Evolutionary conservation across 2,113 vertebrate genomes (phyloP).

Genomic region (Callipepla squamata): DNA sequence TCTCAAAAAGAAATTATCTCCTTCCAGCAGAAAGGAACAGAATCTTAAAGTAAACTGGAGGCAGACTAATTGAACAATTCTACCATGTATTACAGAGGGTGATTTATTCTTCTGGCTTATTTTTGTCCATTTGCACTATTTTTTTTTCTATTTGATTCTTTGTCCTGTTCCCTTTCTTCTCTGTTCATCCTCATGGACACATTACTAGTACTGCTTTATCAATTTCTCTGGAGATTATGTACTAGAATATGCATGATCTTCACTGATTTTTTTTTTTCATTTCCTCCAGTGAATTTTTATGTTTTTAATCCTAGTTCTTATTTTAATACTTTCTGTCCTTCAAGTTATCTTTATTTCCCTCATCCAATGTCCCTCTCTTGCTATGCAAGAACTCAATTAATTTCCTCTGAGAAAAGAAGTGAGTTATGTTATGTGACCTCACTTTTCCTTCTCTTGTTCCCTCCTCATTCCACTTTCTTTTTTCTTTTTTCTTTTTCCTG

Average conservation of each 20-base stretch:
- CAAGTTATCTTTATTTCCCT: not conserved
- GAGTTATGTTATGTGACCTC: not conserved
- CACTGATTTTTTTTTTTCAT: not conserved
- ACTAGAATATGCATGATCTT: not conserved
- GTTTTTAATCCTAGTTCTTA: not conserved
- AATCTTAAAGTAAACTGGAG: not conserved
- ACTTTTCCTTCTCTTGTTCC: not conserved
- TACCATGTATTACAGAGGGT: not conserved
- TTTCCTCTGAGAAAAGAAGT: not conserved
- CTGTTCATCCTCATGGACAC: not conserved
- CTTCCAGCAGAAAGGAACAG: not conserved
- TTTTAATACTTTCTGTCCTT: not conserved
- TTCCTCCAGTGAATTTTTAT: not conserved
- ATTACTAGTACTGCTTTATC: not conserved
- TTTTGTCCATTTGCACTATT: not conserved
- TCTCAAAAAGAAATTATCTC: not conserved
- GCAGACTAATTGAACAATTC: not conserved
- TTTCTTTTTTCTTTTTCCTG: not conserved
- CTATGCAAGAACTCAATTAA: not conserved
- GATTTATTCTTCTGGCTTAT: not conserved
- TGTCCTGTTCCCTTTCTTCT: not conserved
- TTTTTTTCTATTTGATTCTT: not conserved
- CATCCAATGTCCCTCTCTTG: not conserved
- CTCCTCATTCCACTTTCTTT: not conserved
- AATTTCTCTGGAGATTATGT: not conserved